A percentile compares a stretch with the other conserved stretches of the same genome.
These are phyloP conservation scores for Pipistrellus pygmaeus DNA, from an alignment of 2,797 vertebrate species.

Conservation along the genomic window DNA sequence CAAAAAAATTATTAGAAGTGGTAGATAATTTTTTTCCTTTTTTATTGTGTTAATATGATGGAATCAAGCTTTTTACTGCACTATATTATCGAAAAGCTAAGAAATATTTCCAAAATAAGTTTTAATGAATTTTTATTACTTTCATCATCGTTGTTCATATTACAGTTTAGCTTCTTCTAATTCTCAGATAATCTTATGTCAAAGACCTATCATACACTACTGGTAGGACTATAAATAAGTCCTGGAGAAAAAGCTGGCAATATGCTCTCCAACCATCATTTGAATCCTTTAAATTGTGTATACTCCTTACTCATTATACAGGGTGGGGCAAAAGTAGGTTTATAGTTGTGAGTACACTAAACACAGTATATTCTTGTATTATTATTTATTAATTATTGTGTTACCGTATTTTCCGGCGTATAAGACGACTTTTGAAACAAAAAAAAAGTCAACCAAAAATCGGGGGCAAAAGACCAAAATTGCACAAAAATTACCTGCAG, in stretches of 20 bases:
- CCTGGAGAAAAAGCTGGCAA: not conserved
- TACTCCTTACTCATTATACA: not conserved
- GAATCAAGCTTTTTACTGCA: slow-evolving; percentile 23
- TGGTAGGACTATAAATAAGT: not conserved
- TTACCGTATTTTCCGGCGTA: too few species aligned
- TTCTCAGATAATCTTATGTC: slow-evolving; percentile 9
- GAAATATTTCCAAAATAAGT: not conserved
- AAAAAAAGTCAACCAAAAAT: too few species aligned
- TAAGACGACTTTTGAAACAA: too few species aligned
- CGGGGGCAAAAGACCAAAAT: too few species aligned
- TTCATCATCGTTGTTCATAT: slow-evolving; percentile 19
- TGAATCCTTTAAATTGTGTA: slow-evolving; percentile 8
- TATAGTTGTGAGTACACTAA: not conserved
- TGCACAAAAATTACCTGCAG: too few species aligned
- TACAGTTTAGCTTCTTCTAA: slow-evolving; percentile 35
- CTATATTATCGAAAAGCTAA: slow-evolving; percentile 20
- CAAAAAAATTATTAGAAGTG: slow-evolving; percentile 12
- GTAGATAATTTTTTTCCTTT: not conserved
- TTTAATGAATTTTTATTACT: slow-evolving; percentile 18
- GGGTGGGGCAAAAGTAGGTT: not conserved
- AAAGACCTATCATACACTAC: not conserved
- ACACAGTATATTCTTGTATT: not conserved
- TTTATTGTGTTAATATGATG: not conserved
- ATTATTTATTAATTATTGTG: not conserved
- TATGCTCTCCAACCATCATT: not conserved